Conservation (phyloP, 2,797 vertebrate species). For the Apogon talboti region DNA sequence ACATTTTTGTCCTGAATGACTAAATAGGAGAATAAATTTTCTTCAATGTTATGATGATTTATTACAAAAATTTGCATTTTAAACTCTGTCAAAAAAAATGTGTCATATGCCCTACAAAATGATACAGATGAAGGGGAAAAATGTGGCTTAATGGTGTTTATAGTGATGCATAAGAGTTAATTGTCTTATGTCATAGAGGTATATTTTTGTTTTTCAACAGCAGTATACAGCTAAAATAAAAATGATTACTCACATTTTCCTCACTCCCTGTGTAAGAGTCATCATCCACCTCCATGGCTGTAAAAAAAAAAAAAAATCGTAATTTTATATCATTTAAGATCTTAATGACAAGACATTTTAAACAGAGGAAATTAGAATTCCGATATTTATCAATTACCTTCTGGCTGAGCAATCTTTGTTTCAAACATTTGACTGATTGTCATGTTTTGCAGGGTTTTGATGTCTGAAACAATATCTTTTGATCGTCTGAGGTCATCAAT, state of each 20-base stretch:
- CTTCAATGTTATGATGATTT: too few relatives aligned
- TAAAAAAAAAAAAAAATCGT: conserved; percentile 25
- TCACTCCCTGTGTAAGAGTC: conserved; percentile 66
- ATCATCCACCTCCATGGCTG: conserved; percentile 79
- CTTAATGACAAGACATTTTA: neutral
- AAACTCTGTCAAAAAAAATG: too few relatives aligned
- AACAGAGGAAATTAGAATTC: neutral
- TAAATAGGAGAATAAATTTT: too few relatives aligned
- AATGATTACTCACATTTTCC: conserved; percentile 64
- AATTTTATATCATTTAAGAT: neutral
- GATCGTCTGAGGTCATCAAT: conserved; percentile 86
- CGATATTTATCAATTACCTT: conserved; percentile 30
- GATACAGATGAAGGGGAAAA: too few relatives aligned
- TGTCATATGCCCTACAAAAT: too few relatives aligned
- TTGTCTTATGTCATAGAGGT: too few relatives aligned
- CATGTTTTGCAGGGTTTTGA: conserved; percentile 49
- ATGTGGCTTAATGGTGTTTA: too few relatives aligned
- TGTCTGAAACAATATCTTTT: conserved; percentile 79
- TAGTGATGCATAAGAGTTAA: too few relatives aligned
- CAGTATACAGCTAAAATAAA: too few relatives aligned
- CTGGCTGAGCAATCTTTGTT: conserved; percentile 7
- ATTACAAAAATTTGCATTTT: too few relatives aligned
- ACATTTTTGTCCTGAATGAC: too few relatives aligned
- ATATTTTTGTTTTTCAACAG: too few relatives aligned
- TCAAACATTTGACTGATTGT: conserved; percentile 49